Conservation (phyloP, 2,113 vertebrate genomes). For the Myrmecophaga tridactyla region DNA sequence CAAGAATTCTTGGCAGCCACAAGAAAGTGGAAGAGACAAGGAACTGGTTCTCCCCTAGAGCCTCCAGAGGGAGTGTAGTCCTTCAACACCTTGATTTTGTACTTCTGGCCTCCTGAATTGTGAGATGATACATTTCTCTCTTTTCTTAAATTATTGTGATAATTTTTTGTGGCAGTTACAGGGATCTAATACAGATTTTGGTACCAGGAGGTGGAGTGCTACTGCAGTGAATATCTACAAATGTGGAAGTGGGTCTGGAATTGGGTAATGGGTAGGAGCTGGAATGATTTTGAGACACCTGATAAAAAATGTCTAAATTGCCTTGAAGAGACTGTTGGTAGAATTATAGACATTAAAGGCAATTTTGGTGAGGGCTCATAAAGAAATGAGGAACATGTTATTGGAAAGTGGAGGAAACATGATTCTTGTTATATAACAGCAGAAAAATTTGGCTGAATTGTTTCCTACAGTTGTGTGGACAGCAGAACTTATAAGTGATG, state of each 20-base stretch:
- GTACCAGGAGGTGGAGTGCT: neutral
- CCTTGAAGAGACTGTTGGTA: neutral
- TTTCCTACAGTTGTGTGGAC: neutral
- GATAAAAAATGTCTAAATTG: constrained; percentile 17
- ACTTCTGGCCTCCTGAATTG: neutral
- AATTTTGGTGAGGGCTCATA: constrained; percentile 1
- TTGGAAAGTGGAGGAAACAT: neutral
- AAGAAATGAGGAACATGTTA: constrained; percentile 16
- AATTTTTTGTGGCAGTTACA: constrained; percentile 10
- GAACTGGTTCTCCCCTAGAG: neutral
- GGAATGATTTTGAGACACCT: neutral
- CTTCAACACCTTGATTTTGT: neutral
- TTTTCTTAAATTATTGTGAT: constrained; percentile 1
- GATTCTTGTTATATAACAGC: neutral
- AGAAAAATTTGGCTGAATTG: constrained; percentile 12
- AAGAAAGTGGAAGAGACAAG: neutral
- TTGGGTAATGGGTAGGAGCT: neutral
- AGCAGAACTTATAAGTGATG: constrained; percentile 3
- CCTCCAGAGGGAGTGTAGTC: neutral
- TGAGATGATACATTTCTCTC: neutral
- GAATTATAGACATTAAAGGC: neutral
- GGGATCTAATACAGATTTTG: neutral
- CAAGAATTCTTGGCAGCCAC: neutral
- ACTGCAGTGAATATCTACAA: constrained; percentile 18
- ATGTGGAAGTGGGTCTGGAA: neutral